These are phyloP conservation scores for Bombus cullumanus DNA, from an alignment of 1,140 invertebrate genomes.

Conservation along the genomic window DNA sequence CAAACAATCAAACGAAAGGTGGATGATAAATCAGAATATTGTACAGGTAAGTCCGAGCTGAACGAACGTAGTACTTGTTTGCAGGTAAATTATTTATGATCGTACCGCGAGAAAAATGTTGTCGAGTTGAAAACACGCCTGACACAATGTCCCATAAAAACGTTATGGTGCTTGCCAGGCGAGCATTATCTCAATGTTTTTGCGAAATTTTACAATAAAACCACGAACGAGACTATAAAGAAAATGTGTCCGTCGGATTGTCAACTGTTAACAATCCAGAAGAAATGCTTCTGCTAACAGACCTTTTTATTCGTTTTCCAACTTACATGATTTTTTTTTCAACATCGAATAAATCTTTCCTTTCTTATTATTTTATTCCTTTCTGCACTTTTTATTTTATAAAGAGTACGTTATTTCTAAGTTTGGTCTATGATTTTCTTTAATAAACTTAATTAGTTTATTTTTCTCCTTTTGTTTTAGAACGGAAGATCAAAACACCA, in stretches of 20 bases:
- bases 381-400: neutral
- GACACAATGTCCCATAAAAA: slow-evolving; percentile 60
- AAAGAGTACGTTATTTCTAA: slow-evolving; percentile 40
- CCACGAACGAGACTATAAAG: slow-evolving; percentile 1
- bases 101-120: slow-evolving; percentile 19
- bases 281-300: neutral
- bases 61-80: slow-evolving; percentile 16
- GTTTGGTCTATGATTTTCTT: slow-evolving; percentile 52
- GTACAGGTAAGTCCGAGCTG: slow-evolving; percentile 12
- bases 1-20: neutral
- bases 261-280: neutral
- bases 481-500: slow-evolving; percentile 71
- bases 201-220: slow-evolving; percentile 34
- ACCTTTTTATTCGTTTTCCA: neutral
- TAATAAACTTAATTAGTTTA: slow-evolving; percentile 62
- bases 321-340: neutral
- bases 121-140: slow-evolving; percentile 45
- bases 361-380: neutral
- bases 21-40: neutral
- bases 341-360: neutral
- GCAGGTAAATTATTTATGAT: slow-evolving; percentile 59
- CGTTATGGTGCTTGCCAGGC: slow-evolving; percentile 26
- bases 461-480: slow-evolving; percentile 78
- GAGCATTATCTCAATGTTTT: slow-evolving; percentile 15
- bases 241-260: neutral